phyloP scores from a whole-genome alignment of 2,888 invertebrate species.

The Dicyrtoma fusca region DNA sequence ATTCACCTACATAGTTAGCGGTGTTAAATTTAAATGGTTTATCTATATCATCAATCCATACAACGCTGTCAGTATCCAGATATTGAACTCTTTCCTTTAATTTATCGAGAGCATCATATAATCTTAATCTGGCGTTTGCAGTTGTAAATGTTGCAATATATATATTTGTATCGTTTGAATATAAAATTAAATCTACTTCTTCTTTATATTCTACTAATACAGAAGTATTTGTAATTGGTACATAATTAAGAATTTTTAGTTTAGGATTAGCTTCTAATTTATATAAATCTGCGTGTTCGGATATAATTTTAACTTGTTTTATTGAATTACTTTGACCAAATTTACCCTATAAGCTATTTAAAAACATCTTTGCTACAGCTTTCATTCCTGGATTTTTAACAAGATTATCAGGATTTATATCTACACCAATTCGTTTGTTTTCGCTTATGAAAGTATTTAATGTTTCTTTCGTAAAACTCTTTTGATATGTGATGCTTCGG shows the following conservation, averaged over 20 bases:
- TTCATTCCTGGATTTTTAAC: neutral
- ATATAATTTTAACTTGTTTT: conserved; percentile 1
- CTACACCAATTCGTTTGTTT: no score
- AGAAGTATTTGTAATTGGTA: no score
- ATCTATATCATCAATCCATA: neutral
- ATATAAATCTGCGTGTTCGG: no score
- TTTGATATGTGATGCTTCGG: neutral
- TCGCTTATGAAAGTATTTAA: neutral
- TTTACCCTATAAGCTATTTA: neutral
- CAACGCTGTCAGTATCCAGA: neutral
- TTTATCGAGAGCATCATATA: neutral
- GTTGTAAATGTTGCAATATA: neutral
- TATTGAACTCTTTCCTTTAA: neutral
- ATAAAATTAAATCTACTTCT: neutral
- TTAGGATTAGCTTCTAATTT: no score
- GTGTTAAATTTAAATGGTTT: neutral
- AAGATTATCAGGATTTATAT: no score
- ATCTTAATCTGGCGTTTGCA: no score
- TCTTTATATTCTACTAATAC: neutral
- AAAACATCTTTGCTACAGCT: neutral
- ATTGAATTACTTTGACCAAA: neutral
- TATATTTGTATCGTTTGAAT: neutral
- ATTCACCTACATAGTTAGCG: no score
- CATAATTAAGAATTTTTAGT: no score
- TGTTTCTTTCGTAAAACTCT: neutral